Evolutionary conservation across 2,797 vertebrate genomes (phyloP), one percentile per base, ranked within the genome.

Genomic region (Apogon talboti): DNA sequence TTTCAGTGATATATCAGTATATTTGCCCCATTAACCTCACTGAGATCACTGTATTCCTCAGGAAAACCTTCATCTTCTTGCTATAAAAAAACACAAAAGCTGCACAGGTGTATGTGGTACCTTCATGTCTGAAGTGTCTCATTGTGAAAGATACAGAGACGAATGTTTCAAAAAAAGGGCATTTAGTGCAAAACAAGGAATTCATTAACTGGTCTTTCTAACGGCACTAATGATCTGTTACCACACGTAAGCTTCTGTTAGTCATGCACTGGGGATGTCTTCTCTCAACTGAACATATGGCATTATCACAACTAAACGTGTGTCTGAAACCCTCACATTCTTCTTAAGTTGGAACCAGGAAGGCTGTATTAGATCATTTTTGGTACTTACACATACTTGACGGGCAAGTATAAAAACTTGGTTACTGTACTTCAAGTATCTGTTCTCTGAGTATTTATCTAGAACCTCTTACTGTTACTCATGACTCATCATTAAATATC

Each of bases 181-280:
- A 43, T 43, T 43, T 43, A 15, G 14, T 44, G 54, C n/a, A 28
- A 21, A 58, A 35, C 33, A 46, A 58, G 35, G 28, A 33, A 28
- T 45, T 43, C 44, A 45, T 35, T n/a, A 35, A 57, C 21, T 30
- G 16, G 43, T 57, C 41, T 44, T 43, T n/a, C 21, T 11, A n/a
- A 16, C 33, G 55, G 28, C 43, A 3, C 43, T 58, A 45, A 46
- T 58, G 55, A 58, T 58, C 15, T 46, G 28, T 45, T 57, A 45
- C 45, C 42, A 57, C 28, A 28, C 33, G 35, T 24, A 35, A 43
- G 35, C 42, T 56, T 43, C 15, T 43, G 54, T 44, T 10, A 45
- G 42, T 45, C 42, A 58, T 30, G 8, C 28, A 11, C 7, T 35
- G 33, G 44, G 41, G 54, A 57, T 15, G 54, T 42, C 30, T 35